Conservation (phyloP, 1,140 invertebrate species). For the Saccostrea echinata region DNA sequence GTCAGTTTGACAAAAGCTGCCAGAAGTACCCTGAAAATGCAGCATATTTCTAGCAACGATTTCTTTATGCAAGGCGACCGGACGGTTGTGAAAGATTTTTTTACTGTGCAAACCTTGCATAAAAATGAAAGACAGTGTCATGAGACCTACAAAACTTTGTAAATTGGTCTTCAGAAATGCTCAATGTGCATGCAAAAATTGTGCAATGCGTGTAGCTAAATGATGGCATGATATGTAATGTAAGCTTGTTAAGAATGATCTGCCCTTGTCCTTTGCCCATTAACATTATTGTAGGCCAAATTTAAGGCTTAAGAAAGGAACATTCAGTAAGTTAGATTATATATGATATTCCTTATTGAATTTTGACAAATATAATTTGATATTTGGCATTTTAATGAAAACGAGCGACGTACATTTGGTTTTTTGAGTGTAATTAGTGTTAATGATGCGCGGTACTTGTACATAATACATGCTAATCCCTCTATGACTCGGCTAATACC, state of each 20-base stretch:
- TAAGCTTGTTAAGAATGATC: not conserved
- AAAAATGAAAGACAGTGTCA: too few relatives aligned
- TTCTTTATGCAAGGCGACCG: not conserved
- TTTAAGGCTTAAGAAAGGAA: not conserved
- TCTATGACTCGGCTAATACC: not conserved
- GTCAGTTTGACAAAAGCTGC: not conserved
- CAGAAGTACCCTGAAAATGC: not conserved
- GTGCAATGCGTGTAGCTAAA: not conserved
- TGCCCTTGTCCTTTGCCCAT: not conserved
- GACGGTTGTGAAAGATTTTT: not conserved
- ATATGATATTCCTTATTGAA: slow-evolving; percentile 26
- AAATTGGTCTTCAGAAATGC: not conserved
- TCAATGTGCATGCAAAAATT: not conserved
- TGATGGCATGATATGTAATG: not conserved
- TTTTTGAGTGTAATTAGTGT: not conserved
- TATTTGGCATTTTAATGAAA: slow-evolving; percentile 33
- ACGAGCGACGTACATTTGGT: not conserved
- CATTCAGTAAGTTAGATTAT: slow-evolving; percentile 7
- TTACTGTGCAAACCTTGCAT: too few relatives aligned
- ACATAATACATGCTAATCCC: slow-evolving; percentile 25
- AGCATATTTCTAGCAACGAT: not conserved
- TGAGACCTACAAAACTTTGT: not conserved
- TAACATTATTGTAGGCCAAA: slow-evolving; percentile 8
- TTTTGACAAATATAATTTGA: slow-evolving; percentile 20
- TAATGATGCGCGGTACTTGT: slow-evolving; percentile 31